These are phyloP conservation scores for Synanceia verrucosa DNA, from an alignment of 2,797 vertebrate species.

Conservation along the genomic window DNA sequence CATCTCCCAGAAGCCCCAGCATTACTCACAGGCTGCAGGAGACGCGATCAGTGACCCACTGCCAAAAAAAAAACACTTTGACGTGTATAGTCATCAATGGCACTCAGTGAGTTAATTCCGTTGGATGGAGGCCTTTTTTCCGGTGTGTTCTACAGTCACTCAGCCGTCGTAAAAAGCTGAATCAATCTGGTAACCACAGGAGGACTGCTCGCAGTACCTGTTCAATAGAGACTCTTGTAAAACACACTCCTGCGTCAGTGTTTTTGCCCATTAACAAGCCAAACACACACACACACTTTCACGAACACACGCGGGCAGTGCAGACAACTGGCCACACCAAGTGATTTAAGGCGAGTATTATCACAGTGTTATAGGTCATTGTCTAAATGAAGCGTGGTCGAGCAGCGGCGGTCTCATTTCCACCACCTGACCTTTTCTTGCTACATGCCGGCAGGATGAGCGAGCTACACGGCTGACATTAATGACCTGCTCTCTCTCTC, in stretches of 20 bases:
- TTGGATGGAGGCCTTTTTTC: conserved; percentile 5
- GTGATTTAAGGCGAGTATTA: conserved; percentile 81
- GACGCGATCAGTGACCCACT: no score
- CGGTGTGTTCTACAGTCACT: not conserved
- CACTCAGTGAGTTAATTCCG: no score
- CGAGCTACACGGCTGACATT: conserved; percentile 75
- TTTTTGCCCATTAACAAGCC: conserved; percentile 45
- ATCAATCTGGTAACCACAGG: conserved; percentile 5
- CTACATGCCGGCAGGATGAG: conserved; percentile 73
- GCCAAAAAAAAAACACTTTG: no score
- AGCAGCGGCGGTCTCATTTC: conserved; percentile 76
- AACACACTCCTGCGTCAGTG: conserved; percentile 42
- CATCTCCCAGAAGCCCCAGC: no score
- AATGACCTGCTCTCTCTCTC: conserved; percentile 73
- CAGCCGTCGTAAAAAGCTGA: not conserved
- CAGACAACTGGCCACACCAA: conserved; percentile 66
- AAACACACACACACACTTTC: conserved; percentile 14
- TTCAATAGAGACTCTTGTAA: conserved; percentile 24
- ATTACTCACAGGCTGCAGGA: no score
- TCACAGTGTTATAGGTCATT: conserved; percentile 80
- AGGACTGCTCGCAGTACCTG: not conserved
- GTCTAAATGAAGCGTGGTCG: conserved; percentile 78
- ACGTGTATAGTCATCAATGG: no score
- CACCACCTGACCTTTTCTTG: conserved; percentile 82
- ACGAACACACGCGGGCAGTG: conserved; percentile 21